These are phyloP conservation scores for Diuraphis noxia DNA, from an alignment of 1,140 invertebrate genomes.

Conservation along the genomic window DNA sequence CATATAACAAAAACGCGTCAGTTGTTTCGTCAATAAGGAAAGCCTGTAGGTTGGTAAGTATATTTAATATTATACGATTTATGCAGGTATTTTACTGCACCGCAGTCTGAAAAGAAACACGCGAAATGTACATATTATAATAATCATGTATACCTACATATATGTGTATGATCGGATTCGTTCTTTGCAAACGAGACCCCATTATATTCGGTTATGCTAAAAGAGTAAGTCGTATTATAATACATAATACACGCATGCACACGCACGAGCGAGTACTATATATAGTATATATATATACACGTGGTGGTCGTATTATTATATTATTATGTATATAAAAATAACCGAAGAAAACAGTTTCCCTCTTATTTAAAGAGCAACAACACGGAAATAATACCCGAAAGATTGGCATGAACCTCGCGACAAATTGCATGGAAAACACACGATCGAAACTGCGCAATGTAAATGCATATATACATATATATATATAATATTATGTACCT, in stretches of 20 bases:
- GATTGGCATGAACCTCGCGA: neutral
- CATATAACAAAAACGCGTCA: neutral
- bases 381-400: neutral
- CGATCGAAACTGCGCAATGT: neutral
- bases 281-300: too few relatives aligned
- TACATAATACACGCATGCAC: neutral
- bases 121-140: neutral
- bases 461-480: too few relatives aligned
- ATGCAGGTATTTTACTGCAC: constrained; percentile 6
- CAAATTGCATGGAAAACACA: neutral
- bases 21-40: neutral
- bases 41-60: neutral
- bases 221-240: constrained; percentile 6
- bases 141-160: neutral
- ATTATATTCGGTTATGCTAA: constrained; percentile 2
- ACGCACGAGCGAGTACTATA: neutral
- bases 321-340: neutral
- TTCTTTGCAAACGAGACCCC: neutral
- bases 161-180: neutral
- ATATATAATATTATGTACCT: too few relatives aligned
- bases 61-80: neutral
- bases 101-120: neutral
- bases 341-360: neutral
- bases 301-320: neutral
- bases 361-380: constrained; percentile 4